A percentile compares a stretch with the other conserved stretches of the same genome.
These are phyloP conservation scores for Ploceus nigricollis DNA, from an alignment of 2,113 vertebrate species.

Conservation along the genomic window DNA sequence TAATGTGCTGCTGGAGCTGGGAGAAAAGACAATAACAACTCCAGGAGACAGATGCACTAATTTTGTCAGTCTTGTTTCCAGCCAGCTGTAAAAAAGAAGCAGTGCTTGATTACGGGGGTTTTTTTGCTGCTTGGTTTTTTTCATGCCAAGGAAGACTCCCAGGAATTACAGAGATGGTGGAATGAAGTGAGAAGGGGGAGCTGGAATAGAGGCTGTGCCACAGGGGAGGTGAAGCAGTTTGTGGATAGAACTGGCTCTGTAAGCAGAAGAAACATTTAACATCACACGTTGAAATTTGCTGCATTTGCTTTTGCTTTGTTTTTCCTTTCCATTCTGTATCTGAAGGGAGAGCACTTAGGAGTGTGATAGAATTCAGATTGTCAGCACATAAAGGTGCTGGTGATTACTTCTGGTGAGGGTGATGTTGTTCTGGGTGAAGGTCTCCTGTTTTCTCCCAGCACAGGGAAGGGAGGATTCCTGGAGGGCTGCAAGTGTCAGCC, in stretches of 20 bases:
- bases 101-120: not conserved
- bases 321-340: not conserved
- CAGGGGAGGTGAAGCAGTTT: not conserved
- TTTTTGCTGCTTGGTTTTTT: not conserved
- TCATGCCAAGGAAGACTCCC: not conserved
- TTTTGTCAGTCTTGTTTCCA: slow-evolving; percentile 36
- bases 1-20: not conserved
- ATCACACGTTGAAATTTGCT: not conserved
- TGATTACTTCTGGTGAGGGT: not conserved
- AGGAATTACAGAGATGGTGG: not conserved
- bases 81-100: slow-evolving; percentile 25
- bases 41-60: not conserved
- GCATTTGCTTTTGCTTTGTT: not conserved
- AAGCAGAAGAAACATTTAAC: not conserved
- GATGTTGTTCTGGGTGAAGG: not conserved
- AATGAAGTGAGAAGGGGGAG: not conserved
- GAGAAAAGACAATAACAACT: not conserved
- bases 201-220: not conserved
- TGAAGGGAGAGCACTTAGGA: not conserved
- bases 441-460: not conserved
- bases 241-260: not conserved
- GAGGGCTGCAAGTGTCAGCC: not conserved
- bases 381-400: not conserved
- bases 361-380: not conserved
- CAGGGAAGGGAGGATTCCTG: not conserved